Evolutionary conservation across 2,797 vertebrate genomes (phyloP).

Genomic region (Gambelia wislizenii): DNA sequence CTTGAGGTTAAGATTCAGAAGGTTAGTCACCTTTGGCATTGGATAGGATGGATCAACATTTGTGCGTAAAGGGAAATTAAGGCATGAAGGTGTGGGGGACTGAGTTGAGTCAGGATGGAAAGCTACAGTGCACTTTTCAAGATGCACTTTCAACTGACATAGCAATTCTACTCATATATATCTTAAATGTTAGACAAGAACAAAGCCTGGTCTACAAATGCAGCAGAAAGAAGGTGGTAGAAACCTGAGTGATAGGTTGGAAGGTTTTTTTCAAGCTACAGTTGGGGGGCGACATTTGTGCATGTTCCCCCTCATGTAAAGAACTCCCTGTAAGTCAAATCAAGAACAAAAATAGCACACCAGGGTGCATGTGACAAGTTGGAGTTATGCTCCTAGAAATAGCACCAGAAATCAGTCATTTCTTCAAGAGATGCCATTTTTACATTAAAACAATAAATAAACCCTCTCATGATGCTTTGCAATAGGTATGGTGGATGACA

Average conservation of each 20-base stretch:
- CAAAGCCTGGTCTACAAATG: not conserved
- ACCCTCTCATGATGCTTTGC: constrained; percentile 48
- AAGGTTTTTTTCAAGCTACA: not conserved
- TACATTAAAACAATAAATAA: constrained; percentile 30
- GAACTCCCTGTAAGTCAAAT: constrained; percentile 23
- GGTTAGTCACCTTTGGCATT: constrained; percentile 64
- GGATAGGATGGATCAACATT: constrained; percentile 62
- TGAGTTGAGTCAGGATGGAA: constrained; percentile 65
- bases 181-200: constrained; percentile 50
- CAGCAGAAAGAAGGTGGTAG: not conserved
- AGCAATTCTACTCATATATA: constrained; percentile 57
- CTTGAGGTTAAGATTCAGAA: constrained; percentile 59
- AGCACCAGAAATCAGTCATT: constrained; percentile 68
- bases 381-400: constrained; percentile 57
- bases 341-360: constrained; percentile 21
- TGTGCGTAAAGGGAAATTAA: constrained; percentile 71
- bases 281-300: not conserved
- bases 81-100: constrained; percentile 79
- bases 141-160: constrained; percentile 42
- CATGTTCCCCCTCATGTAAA: not conserved
- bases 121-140: constrained; percentile 50
- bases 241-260: not conserved
- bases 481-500: constrained; percentile 57
- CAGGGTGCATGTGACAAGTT: constrained; percentile 21
- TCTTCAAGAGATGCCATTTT: constrained; percentile 61